These are phyloP conservation scores for Neoascia interrupta DNA, from an alignment of 2,888 invertebrate species.

Conservation along the genomic window DNA sequence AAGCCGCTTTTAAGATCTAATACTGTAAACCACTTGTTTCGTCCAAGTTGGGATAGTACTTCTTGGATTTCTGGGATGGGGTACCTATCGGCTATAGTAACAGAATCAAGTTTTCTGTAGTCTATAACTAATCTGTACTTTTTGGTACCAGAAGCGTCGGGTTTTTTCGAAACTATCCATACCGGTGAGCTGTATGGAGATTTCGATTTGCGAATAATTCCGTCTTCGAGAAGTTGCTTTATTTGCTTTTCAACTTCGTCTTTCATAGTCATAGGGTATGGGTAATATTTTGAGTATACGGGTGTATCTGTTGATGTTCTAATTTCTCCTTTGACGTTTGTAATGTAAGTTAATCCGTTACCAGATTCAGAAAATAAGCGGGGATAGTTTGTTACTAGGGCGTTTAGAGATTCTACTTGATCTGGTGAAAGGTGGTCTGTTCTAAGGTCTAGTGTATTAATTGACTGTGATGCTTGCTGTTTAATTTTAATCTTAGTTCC, in stretches of 20 bases:
- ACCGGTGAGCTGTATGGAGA: constrained; percentile 53
- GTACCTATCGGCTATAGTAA: constrained; percentile 18
- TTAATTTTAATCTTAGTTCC: constrained; percentile 5
- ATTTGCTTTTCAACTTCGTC: constrained; percentile 43
- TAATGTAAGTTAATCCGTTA: constrained; percentile 39
- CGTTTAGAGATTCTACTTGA: constrained; percentile 3
- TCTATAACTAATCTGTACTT: constrained; percentile 26
- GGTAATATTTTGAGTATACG: constrained; percentile 47
- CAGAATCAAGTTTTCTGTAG: constrained; percentile 21
- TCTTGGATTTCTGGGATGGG: constrained; percentile 41
- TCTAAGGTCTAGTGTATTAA: constrained; percentile 5
- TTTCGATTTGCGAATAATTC: constrained; percentile 40
- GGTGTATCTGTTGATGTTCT: constrained; percentile 35
- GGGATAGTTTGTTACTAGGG: no score
- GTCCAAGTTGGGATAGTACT: constrained; percentile 6
- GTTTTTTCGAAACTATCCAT: constrained; percentile 46
- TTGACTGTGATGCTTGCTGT: not conserved
- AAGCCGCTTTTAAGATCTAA: constrained; percentile 34
- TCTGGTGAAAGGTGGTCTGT: not conserved
- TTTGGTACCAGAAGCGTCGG: constrained; percentile 4
- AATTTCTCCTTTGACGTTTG: constrained; percentile 40
- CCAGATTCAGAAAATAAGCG: constrained; percentile 26
- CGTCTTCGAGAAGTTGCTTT: constrained; percentile 22
- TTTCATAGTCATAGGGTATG: constrained; percentile 31
- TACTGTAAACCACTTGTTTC: constrained; percentile 8